Evolutionary conservation across 2,797 vertebrate species (phyloP), one percentile per base, ranked within the genome.

Genomic region (Phoeniculus purpureus): DNA sequence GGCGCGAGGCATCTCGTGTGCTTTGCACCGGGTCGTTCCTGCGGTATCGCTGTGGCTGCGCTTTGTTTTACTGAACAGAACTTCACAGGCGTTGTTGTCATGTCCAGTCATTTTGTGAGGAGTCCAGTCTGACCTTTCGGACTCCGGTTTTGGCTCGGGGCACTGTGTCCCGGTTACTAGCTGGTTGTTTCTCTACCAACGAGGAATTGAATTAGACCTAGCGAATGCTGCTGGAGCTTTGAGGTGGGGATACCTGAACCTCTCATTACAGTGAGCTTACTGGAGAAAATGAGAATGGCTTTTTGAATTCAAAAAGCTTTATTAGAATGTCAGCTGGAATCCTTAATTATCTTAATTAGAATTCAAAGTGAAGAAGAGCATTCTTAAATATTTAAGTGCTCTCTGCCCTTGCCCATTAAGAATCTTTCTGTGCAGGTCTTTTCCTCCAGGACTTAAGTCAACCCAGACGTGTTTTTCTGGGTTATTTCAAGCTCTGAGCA

Each of bases 291-390:
- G 72, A 80, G 55, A 74, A 64, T 47, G 71, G 45, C 67, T 81
- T 74, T 93, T 58, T 58, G 85, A 77, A 89, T 95, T 90, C 32
- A 59, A 68, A 91, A 85, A 71, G 81, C 72, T 78, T 84, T 90
- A 87, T 84, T 87, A 66, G 81, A 80, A 77, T 74, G 66, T 94
- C 90, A 80, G 43, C 51, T 67, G 31, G 86, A 92, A 95, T 89
- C 61, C 43, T 87, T 90, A 81, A 93, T 94, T 92, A 80, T 65
- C 87, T 82, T 92, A 94, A 94, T 95, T 90, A 93, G 75, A 85
- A 93, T 92, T 92, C 90, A 80, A 55, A 80, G 65, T 22, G 0
- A n/a, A 3, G 6, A 80, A 73, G 90, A 85, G 67, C 48, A 68
- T 85, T 85, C 52, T 85, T 89, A 94, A 96, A 94, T 92, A 89